A percentile compares a stretch with the other conserved stretches of the same genome.
Conservation (phyloP, 2,888 invertebrate genomes). For the Eupithecia abbreviata region DNA sequence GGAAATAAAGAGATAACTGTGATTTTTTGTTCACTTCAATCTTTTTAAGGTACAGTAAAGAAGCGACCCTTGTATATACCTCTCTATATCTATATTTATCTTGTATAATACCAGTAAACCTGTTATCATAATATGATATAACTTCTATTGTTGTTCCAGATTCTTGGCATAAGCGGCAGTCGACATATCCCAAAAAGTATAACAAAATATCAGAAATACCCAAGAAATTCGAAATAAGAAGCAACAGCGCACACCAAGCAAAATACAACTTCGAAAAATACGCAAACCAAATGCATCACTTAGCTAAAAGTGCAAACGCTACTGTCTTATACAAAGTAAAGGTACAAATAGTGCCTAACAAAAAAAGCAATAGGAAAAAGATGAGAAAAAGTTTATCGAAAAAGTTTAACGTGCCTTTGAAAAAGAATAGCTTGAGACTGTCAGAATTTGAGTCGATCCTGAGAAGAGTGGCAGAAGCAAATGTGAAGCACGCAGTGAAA, state of each 20-base stretch:
- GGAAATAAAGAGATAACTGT: no score
- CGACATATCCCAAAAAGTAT: neutral
- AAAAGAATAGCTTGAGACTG: conserved; percentile 73
- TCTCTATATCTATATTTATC: no score
- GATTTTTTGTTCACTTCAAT: no score
- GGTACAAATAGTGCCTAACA: conserved; percentile 56
- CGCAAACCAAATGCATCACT: conserved; percentile 57
- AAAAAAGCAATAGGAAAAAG: conserved; percentile 27
- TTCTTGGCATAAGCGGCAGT: neutral
- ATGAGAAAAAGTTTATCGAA: conserved; percentile 50
- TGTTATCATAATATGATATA: neutral
- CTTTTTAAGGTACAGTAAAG: no score
- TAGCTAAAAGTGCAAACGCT: conserved; percentile 62
- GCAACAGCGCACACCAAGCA: conserved; percentile 52
- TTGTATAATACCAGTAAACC: no score
- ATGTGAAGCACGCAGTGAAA: neutral
- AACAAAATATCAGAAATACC: conserved; percentile 61
- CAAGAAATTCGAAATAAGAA: conserved; percentile 60
- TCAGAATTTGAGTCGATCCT: conserved; percentile 70
- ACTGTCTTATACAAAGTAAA: conserved; percentile 65
- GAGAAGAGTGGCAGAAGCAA: conserved; percentile 60
- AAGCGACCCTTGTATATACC: no score
- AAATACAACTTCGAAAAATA: conserved; percentile 60
- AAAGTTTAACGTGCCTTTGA: conserved; percentile 72
- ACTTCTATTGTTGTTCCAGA: neutral